Evolutionary conservation across 2,888 invertebrate genomes (phyloP), one percentile per base, ranked within the genome.

Genomic region (Phalangium opilio): DNA sequence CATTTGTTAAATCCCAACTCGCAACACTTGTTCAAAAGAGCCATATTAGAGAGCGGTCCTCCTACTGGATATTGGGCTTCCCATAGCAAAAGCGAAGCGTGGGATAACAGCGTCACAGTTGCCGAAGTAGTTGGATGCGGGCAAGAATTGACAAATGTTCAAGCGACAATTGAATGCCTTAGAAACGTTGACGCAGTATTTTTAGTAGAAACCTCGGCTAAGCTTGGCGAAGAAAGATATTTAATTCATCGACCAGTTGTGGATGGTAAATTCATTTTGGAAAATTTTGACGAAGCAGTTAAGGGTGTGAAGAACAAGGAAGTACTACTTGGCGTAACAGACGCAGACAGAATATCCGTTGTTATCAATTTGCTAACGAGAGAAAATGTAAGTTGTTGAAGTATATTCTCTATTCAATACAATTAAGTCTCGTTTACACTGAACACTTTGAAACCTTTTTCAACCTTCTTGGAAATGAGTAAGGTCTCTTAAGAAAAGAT

Each of bases 291-390:
- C 0, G 7, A 45, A 8, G 21, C 36, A 15, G 40, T 44, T 8
- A 49, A 49, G 2, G 15, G 45, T 11, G 48, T 53, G 42, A 14
- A 19, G 10, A 43, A 53, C 14, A 35, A 27, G 12, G 53, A 54
- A 11, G 20, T 54, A 11, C 36, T 54, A 18, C 33, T 54, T 2
- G 55, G 55, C 1, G 41, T 45, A 10, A 50, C 44, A 11, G 33
- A 45, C 12, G 47, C 52, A 3, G 55, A 55, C 43, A 52, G 55
- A 1, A 39, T 45, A 3, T 45, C 52, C n/a, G 52, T 54, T 34
- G 19, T 55, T 1, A 45, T 46, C n/a, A n/a, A n/a, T n/a, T n/a
- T n/a, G n/a, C n/a, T n/a, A n/a, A n/a, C n/a, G n/a, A n/a, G n/a
- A n/a, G n/a, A n/a, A n/a, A n/a, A n/a, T n/a, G n/a, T n/a, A n/a